Conservation (phyloP, 2,888 invertebrate genomes). For the Athalia circularis region DNA sequence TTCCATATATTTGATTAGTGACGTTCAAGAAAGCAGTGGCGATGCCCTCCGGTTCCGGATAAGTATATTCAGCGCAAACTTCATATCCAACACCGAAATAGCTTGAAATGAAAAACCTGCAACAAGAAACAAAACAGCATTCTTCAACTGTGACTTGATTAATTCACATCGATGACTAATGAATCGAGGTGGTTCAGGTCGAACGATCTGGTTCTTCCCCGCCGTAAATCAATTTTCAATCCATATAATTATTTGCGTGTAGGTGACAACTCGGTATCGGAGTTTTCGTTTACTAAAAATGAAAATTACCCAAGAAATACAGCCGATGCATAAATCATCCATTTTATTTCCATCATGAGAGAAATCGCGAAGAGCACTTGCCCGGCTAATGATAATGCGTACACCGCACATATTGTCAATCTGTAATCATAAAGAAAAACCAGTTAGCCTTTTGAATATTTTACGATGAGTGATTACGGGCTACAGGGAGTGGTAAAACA, state of each 20-base stretch:
- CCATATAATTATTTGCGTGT: not conserved
- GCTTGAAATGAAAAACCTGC: constrained; percentile 84
- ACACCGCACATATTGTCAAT: constrained; percentile 39
- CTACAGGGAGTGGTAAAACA: constrained; percentile 55
- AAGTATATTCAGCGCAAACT: constrained; percentile 82
- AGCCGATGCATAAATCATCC: constrained; percentile 46
- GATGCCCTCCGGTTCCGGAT: constrained; percentile 81
- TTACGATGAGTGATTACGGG: not conserved
- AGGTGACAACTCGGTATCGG: not conserved
- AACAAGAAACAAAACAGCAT: constrained; percentile 51
- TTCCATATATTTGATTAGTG: constrained; percentile 59
- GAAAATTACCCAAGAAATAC: constrained; percentile 41
- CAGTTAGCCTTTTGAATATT: constrained; percentile 8
- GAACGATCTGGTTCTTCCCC: no score
- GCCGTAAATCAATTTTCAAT: not conserved
- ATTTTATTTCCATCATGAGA: constrained; percentile 33
- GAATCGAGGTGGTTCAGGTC: not conserved
- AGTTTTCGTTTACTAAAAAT: not conserved
- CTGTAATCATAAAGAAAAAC: constrained; percentile 13
- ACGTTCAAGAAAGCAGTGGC: constrained; percentile 81
- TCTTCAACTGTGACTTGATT: constrained; percentile 2
- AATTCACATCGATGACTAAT: not conserved
- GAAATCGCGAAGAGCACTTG: constrained; percentile 32
- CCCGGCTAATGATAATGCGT: constrained; percentile 19
- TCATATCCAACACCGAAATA: constrained; percentile 83